A percentile compares a stretch with the other conserved stretches of the same genome.
Evolutionary conservation across 2,797 vertebrate species (phyloP).

Genomic region (Podargus strigoides): DNA sequence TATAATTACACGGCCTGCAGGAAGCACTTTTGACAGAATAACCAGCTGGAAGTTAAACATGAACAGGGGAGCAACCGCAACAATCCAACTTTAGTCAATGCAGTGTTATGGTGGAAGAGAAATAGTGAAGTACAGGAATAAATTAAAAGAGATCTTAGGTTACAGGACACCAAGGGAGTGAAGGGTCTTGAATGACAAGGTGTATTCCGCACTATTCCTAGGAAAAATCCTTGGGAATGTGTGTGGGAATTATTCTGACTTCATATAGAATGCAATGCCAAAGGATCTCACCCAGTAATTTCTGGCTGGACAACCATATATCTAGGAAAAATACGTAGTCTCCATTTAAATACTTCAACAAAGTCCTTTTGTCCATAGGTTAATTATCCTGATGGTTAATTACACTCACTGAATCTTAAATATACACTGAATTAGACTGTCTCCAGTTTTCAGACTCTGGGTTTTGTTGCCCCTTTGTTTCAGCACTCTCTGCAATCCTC

Average conservation of each 20-base stretch:
- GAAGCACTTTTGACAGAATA: background rate
- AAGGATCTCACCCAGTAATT: background rate
- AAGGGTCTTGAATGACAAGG: background rate
- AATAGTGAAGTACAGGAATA: background rate
- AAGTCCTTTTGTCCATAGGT: background rate
- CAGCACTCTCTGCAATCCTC: background rate
- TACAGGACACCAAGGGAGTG: background rate
- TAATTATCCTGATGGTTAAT: slow-evolving; percentile 8
- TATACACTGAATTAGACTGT: background rate
- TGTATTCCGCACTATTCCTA: background rate
- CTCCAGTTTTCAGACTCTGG: background rate
- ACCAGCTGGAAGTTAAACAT: background rate
- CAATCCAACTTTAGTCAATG: background rate
- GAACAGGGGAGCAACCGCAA: background rate
- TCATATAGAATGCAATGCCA: background rate
- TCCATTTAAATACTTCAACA: background rate
- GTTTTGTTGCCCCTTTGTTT: background rate
- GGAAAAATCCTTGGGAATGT: background rate
- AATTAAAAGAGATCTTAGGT: background rate
- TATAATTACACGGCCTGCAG: background rate
- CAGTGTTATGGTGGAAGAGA: background rate
- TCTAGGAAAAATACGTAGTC: background rate
- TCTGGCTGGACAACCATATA: background rate
- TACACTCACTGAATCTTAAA: background rate
- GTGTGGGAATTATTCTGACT: background rate